Evolutionary conservation across 2,113 vertebrate species (phyloP).

Genomic region (Chaenogobius annularis): DNA sequence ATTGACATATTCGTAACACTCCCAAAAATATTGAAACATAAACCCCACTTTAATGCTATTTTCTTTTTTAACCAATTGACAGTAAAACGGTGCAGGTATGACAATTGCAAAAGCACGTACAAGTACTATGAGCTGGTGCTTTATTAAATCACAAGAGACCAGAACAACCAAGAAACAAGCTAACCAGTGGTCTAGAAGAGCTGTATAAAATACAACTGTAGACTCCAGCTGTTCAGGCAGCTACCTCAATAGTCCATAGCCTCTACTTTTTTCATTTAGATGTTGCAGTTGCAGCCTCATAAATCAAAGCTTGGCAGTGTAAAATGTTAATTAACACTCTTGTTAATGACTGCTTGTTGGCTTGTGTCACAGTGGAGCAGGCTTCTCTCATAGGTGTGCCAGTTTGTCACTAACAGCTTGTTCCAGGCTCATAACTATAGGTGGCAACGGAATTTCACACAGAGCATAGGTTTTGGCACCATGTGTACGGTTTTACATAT

Average conservation of each 20-base stretch:
- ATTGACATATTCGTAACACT: no score
- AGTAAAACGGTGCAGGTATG: no score
- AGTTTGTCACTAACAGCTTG: constrained; percentile 19
- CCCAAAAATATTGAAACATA: no score
- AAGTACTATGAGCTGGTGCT: background rate
- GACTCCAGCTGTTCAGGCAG: background rate
- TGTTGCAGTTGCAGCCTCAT: background rate
- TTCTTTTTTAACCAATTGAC: no score
- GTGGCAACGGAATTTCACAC: constrained; percentile 10
- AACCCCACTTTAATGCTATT: no score
- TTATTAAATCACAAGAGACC: background rate
- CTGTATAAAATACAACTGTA: background rate
- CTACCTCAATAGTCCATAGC: background rate
- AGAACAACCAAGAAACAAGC: background rate
- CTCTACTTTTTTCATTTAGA: background rate
- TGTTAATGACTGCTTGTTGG: constrained; percentile 34
- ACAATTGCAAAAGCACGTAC: background rate
- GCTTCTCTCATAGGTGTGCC: constrained; percentile 8
- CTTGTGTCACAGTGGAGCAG: constrained; percentile 2
- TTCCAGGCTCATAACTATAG: background rate
- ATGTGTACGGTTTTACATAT: background rate
- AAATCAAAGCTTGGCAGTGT: constrained; percentile 14
- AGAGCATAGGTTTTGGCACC: background rate
- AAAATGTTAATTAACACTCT: constrained; percentile 19
- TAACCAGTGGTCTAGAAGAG: background rate